These are phyloP conservation scores for Platysternon megacephalum DNA, from an alignment of 2,113 vertebrate species.

Conservation along the genomic window DNA sequence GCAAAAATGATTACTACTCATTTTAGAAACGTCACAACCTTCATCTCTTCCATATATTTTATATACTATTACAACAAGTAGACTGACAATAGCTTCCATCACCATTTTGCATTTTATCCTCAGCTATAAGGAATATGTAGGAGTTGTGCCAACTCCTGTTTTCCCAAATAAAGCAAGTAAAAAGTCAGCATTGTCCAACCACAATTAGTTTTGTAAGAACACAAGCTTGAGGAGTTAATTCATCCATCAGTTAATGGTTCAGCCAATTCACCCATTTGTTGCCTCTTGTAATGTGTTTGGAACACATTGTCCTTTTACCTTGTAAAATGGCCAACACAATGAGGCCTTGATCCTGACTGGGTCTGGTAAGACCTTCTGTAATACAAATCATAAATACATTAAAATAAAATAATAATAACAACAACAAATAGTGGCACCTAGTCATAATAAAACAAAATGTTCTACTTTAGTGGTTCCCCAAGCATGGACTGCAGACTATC, in stretches of 20 bases:
- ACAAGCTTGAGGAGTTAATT: background rate
- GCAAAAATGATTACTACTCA: background rate
- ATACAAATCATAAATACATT: background rate
- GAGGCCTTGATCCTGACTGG: background rate
- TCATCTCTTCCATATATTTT: background rate
- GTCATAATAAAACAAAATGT: background rate
- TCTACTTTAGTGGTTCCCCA: background rate
- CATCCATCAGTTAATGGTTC: background rate
- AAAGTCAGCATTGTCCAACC: background rate
- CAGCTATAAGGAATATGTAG: background rate
- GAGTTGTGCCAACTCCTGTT: too few relatives aligned
- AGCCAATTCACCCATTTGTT: background rate
- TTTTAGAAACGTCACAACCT: background rate
- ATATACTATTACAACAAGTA: background rate
- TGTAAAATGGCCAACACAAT: background rate
- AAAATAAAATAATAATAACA: too few relatives aligned
- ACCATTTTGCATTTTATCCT: background rate
- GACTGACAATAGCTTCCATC: background rate
- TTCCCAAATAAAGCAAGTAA: background rate
- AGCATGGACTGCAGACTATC: fast-evolving
- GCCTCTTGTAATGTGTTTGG: background rate
- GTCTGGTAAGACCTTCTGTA: background rate
- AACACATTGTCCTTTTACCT: background rate
- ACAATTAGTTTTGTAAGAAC: background rate
- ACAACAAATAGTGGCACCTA: background rate